phyloP scores from a whole-genome alignment of 1,140 invertebrate genomes.

The Pseudomyrmex pallidus region DNA sequence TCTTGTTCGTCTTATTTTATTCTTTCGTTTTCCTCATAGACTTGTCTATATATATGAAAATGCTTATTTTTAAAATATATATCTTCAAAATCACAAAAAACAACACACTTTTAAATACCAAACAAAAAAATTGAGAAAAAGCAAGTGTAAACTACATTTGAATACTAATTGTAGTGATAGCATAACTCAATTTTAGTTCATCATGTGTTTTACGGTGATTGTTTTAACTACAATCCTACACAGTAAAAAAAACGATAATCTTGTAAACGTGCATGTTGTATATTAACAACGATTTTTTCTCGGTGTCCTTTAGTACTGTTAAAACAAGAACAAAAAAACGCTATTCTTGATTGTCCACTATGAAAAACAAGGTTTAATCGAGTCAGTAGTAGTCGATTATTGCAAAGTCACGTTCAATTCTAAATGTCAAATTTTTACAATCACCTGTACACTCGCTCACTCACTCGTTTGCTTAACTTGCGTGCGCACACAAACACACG shows the following conservation, averaged over 20 bases:
- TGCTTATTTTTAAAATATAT: not conserved
- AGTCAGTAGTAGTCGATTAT: slow-evolving; percentile 16
- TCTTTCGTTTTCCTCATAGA: not conserved
- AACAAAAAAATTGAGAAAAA: not conserved
- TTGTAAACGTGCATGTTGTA: slow-evolving; percentile 36
- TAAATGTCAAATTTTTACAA: slow-evolving; percentile 73
- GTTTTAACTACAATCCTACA: not conserved
- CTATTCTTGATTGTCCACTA: not conserved
- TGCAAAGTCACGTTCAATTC: slow-evolving; percentile 53
- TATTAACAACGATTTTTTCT: slow-evolving; percentile 31
- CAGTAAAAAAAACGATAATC: slow-evolving; percentile 20
- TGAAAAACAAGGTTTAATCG: slow-evolving; percentile 12
- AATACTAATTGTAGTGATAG: not conserved
- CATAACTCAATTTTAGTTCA: not conserved
- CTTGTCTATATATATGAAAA: not conserved
- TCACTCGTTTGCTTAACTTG: not conserved
- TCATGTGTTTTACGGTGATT: not conserved
- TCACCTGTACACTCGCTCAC: not conserved
- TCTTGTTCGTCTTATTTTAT: too few relatives aligned
- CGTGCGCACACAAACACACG: not conserved
- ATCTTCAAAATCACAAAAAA: not conserved
- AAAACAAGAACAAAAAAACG: slow-evolving; percentile 2
- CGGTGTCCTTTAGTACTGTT: not conserved
- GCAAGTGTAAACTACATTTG: not conserved
- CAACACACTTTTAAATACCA: not conserved